These are phyloP conservation scores for Malurus elegans DNA, from an alignment of 2,113 vertebrate genomes.

Conservation along the genomic window DNA sequence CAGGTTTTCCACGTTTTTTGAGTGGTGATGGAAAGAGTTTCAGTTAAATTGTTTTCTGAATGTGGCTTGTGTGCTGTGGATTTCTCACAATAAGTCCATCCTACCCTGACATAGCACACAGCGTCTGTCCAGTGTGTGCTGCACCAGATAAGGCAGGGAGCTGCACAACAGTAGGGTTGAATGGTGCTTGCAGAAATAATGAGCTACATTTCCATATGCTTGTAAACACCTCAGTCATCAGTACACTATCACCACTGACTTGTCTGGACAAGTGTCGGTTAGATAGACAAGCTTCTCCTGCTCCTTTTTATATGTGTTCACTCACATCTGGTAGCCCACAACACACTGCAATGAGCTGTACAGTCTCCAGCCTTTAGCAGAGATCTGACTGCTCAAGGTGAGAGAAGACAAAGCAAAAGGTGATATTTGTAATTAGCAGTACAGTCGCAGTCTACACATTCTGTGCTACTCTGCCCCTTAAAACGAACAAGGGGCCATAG, in stretches of 20 bases:
- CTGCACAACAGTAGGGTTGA: not conserved
- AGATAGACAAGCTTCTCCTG: not conserved
- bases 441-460: not conserved
- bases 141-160: not conserved
- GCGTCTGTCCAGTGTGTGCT: not conserved
- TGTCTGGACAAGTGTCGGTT: not conserved
- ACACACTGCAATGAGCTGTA: not conserved
- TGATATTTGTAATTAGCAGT: not conserved
- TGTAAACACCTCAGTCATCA: not conserved
- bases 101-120: accelerated
- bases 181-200: not conserved
- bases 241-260: not conserved
- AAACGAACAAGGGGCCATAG: not conserved
- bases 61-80: too few relatives aligned
- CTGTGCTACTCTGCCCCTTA: not conserved
- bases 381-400: not conserved
- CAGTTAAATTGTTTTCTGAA: not conserved
- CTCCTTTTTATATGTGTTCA: not conserved
- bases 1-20: not conserved
- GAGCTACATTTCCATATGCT: not conserved
- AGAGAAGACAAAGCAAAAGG: not conserved
- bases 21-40: not conserved
- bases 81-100: not conserved
- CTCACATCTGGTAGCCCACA: not conserved
- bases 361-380: not conserved